Evolutionary conservation across 2,113 vertebrate genomes (phyloP).

Genomic region (Gila orcuttii): DNA sequence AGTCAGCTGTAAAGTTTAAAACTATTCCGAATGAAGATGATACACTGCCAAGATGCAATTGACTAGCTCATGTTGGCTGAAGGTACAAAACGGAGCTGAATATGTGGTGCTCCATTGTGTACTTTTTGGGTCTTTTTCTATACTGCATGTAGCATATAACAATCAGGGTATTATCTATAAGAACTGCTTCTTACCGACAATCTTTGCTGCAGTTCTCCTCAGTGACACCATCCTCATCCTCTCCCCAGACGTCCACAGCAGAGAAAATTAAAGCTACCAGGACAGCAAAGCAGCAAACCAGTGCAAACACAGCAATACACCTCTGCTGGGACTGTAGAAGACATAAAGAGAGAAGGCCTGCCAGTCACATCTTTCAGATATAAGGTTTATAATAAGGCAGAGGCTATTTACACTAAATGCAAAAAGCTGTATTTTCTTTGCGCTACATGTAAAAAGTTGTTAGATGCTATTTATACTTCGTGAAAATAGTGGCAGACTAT

Average conservation of each 20-base stretch:
- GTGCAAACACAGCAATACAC: constrained; percentile 94
- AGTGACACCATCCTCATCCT: constrained; percentile 91
- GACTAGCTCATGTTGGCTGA: not conserved
- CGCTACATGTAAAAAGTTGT: too few species aligned
- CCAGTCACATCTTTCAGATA: not conserved
- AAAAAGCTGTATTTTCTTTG: too few species aligned
- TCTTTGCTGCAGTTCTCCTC: constrained; percentile 94
- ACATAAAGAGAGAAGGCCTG: not conserved
- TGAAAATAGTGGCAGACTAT: too few species aligned
- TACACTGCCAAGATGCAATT: not conserved
- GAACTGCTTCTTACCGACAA: constrained; percentile 86
- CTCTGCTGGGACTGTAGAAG: constrained; percentile 94
- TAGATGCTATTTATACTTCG: too few species aligned
- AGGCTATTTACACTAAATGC: too few species aligned
- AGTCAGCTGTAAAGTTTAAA: not conserved
- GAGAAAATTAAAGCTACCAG: constrained; percentile 95
- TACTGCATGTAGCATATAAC: not conserved
- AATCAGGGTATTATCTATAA: not conserved
- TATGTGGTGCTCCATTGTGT: not conserved
- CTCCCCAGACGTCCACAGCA: constrained; percentile 93
- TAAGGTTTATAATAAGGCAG: too few species aligned
- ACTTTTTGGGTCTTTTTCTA: not conserved
- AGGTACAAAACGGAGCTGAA: not conserved
- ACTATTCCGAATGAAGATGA: not conserved
- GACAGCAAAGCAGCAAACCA: constrained; percentile 96